phyloP scores from a whole-genome alignment of 1,140 invertebrate species.

The Lucilia sericata region DNA sequence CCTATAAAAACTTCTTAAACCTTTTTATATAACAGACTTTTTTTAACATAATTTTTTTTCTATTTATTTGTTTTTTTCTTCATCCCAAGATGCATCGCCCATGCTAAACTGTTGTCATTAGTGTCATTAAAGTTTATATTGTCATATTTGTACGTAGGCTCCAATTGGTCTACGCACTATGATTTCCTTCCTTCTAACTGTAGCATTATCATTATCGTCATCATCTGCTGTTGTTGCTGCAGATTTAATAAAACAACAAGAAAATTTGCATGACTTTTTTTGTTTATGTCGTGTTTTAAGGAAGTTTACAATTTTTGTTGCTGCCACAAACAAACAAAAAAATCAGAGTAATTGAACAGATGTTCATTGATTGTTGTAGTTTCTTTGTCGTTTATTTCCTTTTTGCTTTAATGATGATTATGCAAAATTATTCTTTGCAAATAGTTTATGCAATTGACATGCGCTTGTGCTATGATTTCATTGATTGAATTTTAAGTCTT shows the following conservation, averaged over 20 bases:
- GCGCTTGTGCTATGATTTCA: no score
- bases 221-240: no score
- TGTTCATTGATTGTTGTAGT: constrained; percentile 9
- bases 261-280: constrained; percentile 2
- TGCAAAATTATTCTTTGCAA: constrained; percentile 19
- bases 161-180: background rate
- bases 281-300: background rate
- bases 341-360: constrained; percentile 19
- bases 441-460: background rate
- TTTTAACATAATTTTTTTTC: background rate
- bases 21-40: background rate
- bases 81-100: no score
- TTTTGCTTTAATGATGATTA: background rate
- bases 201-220: no score
- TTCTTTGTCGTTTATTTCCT: background rate
- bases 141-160: background rate
- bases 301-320: background rate
- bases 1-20: background rate
- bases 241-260: background rate
- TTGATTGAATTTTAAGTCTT: background rate
- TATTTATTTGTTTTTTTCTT: background rate
- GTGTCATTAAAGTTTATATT: background rate
- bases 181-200: no score
- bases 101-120: background rate
- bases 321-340: background rate